These are phyloP conservation scores for Cetonia aurata DNA, from an alignment of 2,888 invertebrate species.

Conservation along the genomic window DNA sequence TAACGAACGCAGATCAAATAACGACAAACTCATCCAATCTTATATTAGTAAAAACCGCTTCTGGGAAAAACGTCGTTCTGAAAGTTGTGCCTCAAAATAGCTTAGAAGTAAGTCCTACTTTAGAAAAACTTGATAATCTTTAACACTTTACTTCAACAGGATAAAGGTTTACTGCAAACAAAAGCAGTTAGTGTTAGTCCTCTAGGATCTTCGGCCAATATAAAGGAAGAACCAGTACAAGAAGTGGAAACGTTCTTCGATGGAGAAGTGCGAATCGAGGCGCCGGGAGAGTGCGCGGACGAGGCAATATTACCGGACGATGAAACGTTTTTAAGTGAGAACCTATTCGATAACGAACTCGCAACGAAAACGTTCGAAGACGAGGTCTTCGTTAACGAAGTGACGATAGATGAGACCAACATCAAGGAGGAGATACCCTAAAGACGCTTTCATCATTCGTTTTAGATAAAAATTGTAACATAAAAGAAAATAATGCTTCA, in stretches of 20 bases:
- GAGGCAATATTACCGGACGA: slow-evolving; percentile 56
- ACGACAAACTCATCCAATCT: slow-evolving; percentile 61
- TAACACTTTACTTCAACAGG: slow-evolving; percentile 19
- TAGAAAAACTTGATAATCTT: background rate
- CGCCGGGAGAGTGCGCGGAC: slow-evolving; percentile 51
- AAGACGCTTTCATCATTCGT: slow-evolving; percentile 21
- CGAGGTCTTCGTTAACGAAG: slow-evolving; percentile 63
- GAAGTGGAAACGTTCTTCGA: slow-evolving; percentile 46
- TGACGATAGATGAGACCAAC: slow-evolving; percentile 61
- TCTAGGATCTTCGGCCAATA: slow-evolving; percentile 44
- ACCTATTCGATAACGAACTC: slow-evolving; percentile 58
- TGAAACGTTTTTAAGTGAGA: slow-evolving; percentile 59
- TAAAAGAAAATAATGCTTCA: slow-evolving; percentile 37
- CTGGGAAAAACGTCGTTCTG: slow-evolving; percentile 64
- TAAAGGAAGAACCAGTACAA: slow-evolving; percentile 46
- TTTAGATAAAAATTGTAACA: slow-evolving; percentile 35
- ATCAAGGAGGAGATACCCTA: slow-evolving; percentile 46
- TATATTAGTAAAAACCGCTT: slow-evolving; percentile 65
- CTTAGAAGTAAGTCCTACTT: slow-evolving; percentile 48
- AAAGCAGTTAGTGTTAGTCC: slow-evolving; percentile 53
- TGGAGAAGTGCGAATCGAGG: slow-evolving; percentile 50
- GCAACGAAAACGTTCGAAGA: slow-evolving; percentile 55
- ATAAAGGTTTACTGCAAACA: slow-evolving; percentile 51
- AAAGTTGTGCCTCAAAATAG: slow-evolving; percentile 63
- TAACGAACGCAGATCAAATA: slow-evolving; percentile 54